These are phyloP conservation scores for Lagria hirta DNA, from an alignment of 2,888 invertebrate genomes.

Conservation along the genomic window DNA sequence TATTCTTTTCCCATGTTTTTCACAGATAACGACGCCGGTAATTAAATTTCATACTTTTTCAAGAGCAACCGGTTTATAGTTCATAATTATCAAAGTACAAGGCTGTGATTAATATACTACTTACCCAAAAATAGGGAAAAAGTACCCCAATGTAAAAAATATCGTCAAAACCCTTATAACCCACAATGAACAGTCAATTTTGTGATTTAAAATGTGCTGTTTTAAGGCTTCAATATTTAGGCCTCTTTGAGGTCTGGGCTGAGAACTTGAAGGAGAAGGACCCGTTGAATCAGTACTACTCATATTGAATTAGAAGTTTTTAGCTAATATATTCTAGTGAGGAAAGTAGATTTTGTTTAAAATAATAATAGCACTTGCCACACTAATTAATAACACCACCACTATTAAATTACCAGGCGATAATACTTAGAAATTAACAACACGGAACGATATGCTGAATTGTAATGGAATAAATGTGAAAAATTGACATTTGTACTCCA, in stretches of 20 bases:
- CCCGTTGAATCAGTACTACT: too few relatives aligned
- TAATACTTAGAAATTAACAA: too few relatives aligned
- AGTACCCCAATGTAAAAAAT: conserved; percentile 78
- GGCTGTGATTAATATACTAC: conserved; percentile 39
- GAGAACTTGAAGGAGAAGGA: conserved; percentile 25
- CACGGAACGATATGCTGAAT: too few relatives aligned
- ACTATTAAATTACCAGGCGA: too few relatives aligned
- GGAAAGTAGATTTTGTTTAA: too few relatives aligned
- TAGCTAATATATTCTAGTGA: too few relatives aligned
- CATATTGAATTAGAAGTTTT: too few relatives aligned
- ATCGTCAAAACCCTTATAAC: conserved; percentile 81
- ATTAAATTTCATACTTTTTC: conserved; percentile 7
- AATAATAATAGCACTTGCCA: too few relatives aligned
- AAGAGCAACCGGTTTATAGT: conserved; percentile 18
- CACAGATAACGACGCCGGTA: background rate
- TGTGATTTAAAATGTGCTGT: conserved; percentile 75
- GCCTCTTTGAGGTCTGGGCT: conserved; percentile 52
- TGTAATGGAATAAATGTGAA: too few relatives aligned
- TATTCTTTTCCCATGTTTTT: background rate
- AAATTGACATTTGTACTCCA: too few relatives aligned
- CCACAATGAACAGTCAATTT: conserved; percentile 87
- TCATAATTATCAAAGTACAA: conserved; percentile 17
- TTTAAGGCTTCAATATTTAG: conserved; percentile 63
- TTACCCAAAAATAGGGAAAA: conserved; percentile 88
- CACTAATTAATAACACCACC: too few relatives aligned